Evolutionary conservation across 1,140 invertebrate genomes (phyloP), one percentile per base, ranked within the genome.

Genomic region (Drosophila jambulina): DNA sequence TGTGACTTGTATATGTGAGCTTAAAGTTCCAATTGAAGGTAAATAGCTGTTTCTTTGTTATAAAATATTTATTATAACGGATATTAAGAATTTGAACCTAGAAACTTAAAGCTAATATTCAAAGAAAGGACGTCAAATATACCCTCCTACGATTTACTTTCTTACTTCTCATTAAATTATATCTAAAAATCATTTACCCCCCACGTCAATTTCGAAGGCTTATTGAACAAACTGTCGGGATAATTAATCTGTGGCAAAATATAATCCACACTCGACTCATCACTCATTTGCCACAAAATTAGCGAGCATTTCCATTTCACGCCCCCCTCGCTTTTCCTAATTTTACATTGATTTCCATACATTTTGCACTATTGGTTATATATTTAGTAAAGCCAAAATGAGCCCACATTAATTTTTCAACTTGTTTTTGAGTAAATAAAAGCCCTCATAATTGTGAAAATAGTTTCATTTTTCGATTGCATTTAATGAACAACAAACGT

Each of bases 381-480:
- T 49, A 23, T 40, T 48, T 46, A 25, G n/a, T 27, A 29, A 53
- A 32, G 15, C 5, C n/a, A n/a, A 9, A 25, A 27, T 34, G 34
- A 34, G 40, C 29, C 9, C 10, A 12, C 32, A 32, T 32, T 32
- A 10, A 48, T 48, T 9, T 23, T 54, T 48, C 21, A 42, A 27
- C 4, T 9, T 10, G 32, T 56, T 70, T 56, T 29, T 48, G 8
- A 40, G 49, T 72, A 46, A n/a, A 40, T 58, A 23, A 72, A 49
- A 49, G n/a, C n/a, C 9, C 21, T 27, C 9, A 3, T 46, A 53
- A 61, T 53, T 72, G 38, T 53, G 25, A 0, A 38, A n/a, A 45
- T 21, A 34, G 29, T 61, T 72, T 36, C n/a, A 38, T 51, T 40
- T 74, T 27, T 59, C 15, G 23, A 59, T 60, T 72, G 12, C 67